Evolutionary conservation across 2,113 vertebrate species (phyloP).

Genomic region (Oncorhynchus keta): DNA sequence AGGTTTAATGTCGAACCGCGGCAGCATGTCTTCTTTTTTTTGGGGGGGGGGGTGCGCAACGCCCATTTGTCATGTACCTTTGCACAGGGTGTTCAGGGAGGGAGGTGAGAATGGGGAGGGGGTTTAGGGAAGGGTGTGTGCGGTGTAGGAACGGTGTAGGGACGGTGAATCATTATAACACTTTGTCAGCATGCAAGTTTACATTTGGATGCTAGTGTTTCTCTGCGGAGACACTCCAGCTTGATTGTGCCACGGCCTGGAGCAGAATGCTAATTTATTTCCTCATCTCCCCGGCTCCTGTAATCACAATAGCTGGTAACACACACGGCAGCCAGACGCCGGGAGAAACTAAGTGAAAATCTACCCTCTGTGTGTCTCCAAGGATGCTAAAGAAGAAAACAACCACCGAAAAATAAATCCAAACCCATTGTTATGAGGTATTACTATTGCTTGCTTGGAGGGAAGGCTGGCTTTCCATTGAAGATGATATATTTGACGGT

Average conservation of each 20-base stretch:
- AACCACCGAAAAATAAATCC: conserved; percentile 10
- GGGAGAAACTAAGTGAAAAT: conserved; percentile 11
- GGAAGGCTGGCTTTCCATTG: conserved; percentile 10
- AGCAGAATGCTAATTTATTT: conserved; percentile 62
- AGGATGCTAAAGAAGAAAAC: conserved; percentile 16
- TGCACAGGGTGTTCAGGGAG: background rate
- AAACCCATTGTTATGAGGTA: conserved; percentile 17
- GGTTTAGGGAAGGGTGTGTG: background rate
- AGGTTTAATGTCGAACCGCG: conserved; percentile 71
- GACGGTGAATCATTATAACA: conserved; percentile 52
- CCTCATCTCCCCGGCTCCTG: conserved; percentile 44
- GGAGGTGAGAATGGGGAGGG: background rate
- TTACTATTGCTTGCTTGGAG: conserved; percentile 5
- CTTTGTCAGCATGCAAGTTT: conserved; percentile 53
- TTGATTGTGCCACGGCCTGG: conserved; percentile 51
- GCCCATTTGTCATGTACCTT: conserved; percentile 48
- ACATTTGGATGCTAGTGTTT: conserved; percentile 45
- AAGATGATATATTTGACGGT: conserved; percentile 2
- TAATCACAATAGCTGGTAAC: conserved; percentile 38
- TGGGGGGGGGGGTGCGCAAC: conserved; percentile 19
- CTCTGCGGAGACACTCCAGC: conserved; percentile 47
- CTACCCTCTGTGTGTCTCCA: conserved; percentile 13
- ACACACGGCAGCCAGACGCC: conserved; percentile 29
- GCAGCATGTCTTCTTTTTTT: too few relatives aligned
- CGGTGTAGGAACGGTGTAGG: conserved; percentile 2